Evolutionary conservation across 2,797 vertebrate genomes (phyloP).

Genomic region (Astyanax mexicanus): DNA sequence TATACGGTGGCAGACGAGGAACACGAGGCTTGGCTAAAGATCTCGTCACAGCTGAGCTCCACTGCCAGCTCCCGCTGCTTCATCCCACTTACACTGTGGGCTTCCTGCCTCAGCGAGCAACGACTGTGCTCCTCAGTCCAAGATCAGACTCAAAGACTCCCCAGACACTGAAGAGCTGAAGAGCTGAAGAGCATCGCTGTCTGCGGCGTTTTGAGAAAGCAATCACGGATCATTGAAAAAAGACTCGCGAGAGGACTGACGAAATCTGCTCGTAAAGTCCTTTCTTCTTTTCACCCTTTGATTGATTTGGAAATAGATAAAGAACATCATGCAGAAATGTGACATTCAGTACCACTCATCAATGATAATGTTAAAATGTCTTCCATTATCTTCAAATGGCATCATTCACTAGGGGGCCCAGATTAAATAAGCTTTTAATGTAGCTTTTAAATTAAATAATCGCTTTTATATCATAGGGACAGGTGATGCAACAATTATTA

Average conservation of each 20-base stretch:
- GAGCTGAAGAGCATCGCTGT: not conserved
- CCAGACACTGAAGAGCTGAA: not conserved
- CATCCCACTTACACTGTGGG: not conserved
- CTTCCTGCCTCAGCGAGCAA: not conserved
- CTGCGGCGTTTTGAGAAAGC: not conserved
- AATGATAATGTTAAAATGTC: too few species aligned
- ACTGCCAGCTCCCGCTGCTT: conserved; percentile 5
- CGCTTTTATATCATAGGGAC: not conserved
- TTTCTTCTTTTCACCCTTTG: not conserved
- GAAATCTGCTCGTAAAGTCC: too few species aligned
- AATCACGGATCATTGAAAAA: not conserved
- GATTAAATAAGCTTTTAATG: not conserved
- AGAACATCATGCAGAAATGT: not conserved
- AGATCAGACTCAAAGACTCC: not conserved
- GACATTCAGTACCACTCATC: not conserved
- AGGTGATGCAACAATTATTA: too few species aligned
- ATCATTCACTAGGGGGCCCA: not conserved
- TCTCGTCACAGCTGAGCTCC: not conserved
- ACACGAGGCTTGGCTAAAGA: not conserved
- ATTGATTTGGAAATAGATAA: not conserved
- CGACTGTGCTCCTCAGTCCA: not conserved
- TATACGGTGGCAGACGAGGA: not conserved
- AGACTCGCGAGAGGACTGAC: not conserved
- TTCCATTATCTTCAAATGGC: not conserved
- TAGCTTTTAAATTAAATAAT: not conserved